A percentile compares a stretch with the other conserved stretches of the same genome.
Evolutionary conservation across 2,888 invertebrate genomes (phyloP).

Genomic region (Carpatolechia fugitivella): DNA sequence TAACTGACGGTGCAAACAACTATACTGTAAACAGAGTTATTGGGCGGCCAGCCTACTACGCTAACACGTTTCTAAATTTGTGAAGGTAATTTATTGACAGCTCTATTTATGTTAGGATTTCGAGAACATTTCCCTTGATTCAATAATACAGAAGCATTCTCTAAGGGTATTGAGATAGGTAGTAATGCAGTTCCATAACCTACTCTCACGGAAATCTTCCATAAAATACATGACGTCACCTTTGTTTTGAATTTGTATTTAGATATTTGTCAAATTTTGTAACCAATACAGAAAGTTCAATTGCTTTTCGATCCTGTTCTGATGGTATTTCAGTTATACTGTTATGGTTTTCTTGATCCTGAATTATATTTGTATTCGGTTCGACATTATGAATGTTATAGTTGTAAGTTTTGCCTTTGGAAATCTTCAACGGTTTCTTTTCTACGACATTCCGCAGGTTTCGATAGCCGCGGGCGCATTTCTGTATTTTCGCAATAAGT

Average conservation of each 20-base stretch:
- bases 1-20: conserved; percentile 64
- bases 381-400: not conserved
- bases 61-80: not conserved
- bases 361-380: not conserved
- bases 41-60: conserved; percentile 25
- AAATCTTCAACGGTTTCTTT: conserved; percentile 19
- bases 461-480: conserved; percentile 52
- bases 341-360: not conserved
- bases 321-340: not conserved
- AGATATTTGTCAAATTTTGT: not conserved
- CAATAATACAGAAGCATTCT: not conserved
- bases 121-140: not conserved
- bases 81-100: conserved; percentile 2
- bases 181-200: not conserved
- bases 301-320: not conserved
- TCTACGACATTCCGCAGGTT: conserved; percentile 38
- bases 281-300: not conserved
- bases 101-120: not conserved
- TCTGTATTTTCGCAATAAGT: conserved; percentile 64
- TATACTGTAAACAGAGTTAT: conserved; percentile 44
- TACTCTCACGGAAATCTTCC: not conserved
- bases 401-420: not conserved
- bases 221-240: not conserved
- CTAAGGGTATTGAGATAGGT: not conserved
- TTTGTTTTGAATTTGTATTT: conserved; percentile 6